A percentile compares a stretch with the other conserved stretches of the same genome.
phyloP scores from a whole-genome alignment of 2,888 invertebrate species.

The Luffia ferchaultella region DNA sequence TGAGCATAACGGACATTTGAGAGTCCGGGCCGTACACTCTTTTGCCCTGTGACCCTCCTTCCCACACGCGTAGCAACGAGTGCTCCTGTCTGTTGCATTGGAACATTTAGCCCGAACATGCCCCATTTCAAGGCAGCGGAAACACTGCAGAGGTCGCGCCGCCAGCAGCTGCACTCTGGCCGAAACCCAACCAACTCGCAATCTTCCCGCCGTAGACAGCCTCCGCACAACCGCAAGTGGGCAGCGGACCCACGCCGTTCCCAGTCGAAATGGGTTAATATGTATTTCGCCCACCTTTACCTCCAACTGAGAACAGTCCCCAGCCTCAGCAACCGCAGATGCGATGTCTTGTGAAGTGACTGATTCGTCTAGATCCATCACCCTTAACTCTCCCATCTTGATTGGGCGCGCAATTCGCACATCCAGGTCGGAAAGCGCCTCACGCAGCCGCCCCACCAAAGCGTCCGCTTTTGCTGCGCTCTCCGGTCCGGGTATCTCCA shows the following conservation, averaged over 20 bases:
- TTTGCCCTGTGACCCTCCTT: no score
- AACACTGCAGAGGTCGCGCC: no score
- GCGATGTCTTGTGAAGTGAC: background rate
- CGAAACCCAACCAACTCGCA: no score
- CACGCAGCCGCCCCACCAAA: slow-evolving; percentile 9
- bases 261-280: no score
- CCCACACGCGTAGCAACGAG: no score
- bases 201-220: background rate
- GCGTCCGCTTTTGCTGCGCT: slow-evolving; percentile 10
- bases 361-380: slow-evolving; percentile 3
- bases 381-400: background rate
- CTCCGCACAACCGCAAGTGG: slow-evolving; percentile 1
- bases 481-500: slow-evolving; percentile 14
- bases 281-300: no score
- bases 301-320: background rate
- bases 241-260: no score
- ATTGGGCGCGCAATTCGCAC: background rate
- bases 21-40: no score
- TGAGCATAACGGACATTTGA: background rate
- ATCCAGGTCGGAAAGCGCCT: background rate
- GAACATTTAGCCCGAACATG: no score
- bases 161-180: no score
- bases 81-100: no score
- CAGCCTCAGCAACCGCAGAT: background rate
- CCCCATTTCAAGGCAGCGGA: no score